Base-by-base conservation (phyloP, 2,888 invertebrate species). In the Synergus itoensis region DNA sequence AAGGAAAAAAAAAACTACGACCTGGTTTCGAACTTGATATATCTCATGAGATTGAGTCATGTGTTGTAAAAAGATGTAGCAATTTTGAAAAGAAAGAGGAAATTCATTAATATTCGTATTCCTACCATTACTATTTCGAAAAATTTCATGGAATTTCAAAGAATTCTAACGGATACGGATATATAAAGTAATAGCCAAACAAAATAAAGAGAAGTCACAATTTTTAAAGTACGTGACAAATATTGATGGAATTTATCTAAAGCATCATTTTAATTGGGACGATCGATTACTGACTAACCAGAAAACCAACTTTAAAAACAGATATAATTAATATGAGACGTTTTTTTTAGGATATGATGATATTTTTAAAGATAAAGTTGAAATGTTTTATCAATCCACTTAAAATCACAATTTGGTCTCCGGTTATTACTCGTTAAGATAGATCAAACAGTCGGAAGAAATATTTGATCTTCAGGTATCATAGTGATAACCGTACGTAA, bases 391-490 rank as follows among this genome's bases (percentile, higher is more conserved):
- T 60, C 60, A 60, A 60, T 4, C 18, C 9, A 21, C 60, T 21
- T 7, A 9, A 60, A 60, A 21, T 60, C 11, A 11, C 12, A 1
- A 45, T 60, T 60, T 21, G 18, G 21, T 21, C 21, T 60, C 60
- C 12, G 18, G 60, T 21, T 60, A 4, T 45, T 45, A 12, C 18
- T 9, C 12, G 0, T 48, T 60, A 60, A 60, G 21, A 28, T 14
- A 48, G 21, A 18, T 28, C 28, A 11, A 48, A 53, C n/a, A 53
- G 73, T 36, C 48, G 73, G 12, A 1, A 53, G 53, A 73, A 53
- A 73, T 36, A 53, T 28, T 73, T 53, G 28, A 73, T 73, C 73
- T 69, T 43, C 45, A 69, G 69, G 28, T 45, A 21, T n/a, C 60
- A 60, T 60, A 12, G 12, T 18, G 12, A 60, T 21, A 73, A 73